These are phyloP conservation scores for Dermatophagoides farinae DNA, from an alignment of 1,140 invertebrate species.

Conservation along the genomic window DNA sequence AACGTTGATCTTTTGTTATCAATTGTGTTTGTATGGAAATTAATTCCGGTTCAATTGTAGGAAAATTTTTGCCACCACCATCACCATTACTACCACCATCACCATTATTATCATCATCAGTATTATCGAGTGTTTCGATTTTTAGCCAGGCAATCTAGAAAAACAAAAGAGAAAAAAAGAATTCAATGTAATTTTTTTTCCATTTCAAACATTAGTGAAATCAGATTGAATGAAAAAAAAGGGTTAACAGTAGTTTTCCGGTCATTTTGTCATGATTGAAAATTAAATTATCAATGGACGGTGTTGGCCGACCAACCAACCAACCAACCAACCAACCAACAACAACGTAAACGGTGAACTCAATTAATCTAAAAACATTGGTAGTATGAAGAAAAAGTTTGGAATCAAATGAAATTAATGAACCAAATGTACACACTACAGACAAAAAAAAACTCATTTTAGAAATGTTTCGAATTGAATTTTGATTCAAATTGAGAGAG, in stretches of 20 bases:
- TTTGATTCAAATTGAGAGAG: background rate
- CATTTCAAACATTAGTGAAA: background rate
- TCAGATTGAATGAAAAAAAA: too few relatives aligned
- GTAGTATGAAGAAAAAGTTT: too few relatives aligned
- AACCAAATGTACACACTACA: too few relatives aligned
- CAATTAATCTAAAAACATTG: too few relatives aligned
- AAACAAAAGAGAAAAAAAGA: background rate
- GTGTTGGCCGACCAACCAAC: too few relatives aligned
- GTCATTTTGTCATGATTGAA: too few relatives aligned
- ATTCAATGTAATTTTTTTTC: background rate
- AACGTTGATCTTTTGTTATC: slow-evolving; percentile 42
- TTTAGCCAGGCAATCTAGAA: slow-evolving; percentile 71
- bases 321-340: too few relatives aligned
- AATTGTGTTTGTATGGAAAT: slow-evolving; percentile 6
- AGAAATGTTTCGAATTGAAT: background rate
- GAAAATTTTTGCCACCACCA: background rate
- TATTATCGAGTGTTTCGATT: slow-evolving; percentile 34
- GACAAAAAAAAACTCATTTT: too few relatives aligned
- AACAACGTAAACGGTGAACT: too few relatives aligned
- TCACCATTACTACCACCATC: background rate
- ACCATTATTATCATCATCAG: slow-evolving; percentile 28
- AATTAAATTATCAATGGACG: too few relatives aligned
- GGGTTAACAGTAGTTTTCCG: too few relatives aligned
- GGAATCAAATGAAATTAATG: too few relatives aligned
- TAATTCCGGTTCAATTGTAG: background rate